phyloP scores from a whole-genome alignment of 2,797 vertebrate genomes.

The Peromyscus aztecus region DNA sequence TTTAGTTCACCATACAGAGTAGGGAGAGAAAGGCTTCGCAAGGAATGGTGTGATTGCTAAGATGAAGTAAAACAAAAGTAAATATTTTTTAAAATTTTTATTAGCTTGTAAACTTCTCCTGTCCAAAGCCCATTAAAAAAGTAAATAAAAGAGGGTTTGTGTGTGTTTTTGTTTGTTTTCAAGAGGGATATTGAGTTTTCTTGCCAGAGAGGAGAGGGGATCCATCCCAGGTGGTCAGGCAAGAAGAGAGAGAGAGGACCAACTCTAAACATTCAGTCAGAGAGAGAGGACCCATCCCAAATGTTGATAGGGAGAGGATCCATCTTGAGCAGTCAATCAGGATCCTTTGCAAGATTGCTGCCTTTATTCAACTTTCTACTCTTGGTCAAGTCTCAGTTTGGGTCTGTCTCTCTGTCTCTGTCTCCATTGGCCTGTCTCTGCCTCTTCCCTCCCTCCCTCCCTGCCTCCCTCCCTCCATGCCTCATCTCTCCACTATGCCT shows the following conservation, averaged over 20 bases:
- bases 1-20: conserved; percentile 4
- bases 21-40: neutral
- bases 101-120: neutral
- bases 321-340: neutral
- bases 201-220: neutral
- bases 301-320: neutral
- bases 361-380: neutral
- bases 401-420: neutral
- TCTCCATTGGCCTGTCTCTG: neutral
- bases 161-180: neutral
- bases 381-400: neutral
- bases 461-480: too few relatives aligned
- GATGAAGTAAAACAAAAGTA: neutral
- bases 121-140: neutral
- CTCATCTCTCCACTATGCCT: too few relatives aligned
- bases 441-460: too few relatives aligned
- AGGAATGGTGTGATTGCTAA: conserved; percentile 19
- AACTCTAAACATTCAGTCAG: neutral
- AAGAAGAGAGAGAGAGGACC: neutral
- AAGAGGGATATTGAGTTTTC: conserved; percentile 1
- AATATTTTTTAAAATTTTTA: neutral
- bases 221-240: neutral
- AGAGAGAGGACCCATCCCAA: neutral
- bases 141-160: neutral
- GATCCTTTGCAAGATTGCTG: neutral